A percentile compares a stretch with the other conserved stretches of the same genome.
phyloP scores from a whole-genome alignment of 2,113 vertebrate species.

The Cranoglanis bouderius region DNA sequence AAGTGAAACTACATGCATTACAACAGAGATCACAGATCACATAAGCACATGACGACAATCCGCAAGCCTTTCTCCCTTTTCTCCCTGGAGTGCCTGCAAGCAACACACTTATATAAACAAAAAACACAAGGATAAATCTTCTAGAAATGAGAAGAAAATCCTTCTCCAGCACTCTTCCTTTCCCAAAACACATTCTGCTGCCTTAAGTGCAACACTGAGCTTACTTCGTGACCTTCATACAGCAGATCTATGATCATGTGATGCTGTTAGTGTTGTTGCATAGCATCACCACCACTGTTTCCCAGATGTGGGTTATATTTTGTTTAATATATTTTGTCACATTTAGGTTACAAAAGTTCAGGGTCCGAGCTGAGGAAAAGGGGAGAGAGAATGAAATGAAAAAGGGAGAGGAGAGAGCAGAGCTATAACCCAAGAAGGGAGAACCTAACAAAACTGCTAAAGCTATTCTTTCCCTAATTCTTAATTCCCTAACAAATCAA shows the following conservation, averaged over 20 bases:
- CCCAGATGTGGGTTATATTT: not conserved
- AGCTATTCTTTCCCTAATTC: not conserved
- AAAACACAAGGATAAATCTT: not conserved
- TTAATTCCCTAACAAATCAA: not conserved
- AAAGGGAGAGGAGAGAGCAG: not conserved
- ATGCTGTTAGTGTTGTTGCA: not conserved
- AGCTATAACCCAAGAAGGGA: not conserved
- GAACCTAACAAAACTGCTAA: not conserved
- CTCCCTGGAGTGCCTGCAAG: slow-evolving; percentile 1
- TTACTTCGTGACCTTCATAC: not conserved
- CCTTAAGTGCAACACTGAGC: slow-evolving; percentile 10
- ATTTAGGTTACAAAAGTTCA: not conserved
- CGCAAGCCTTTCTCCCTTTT: not conserved
- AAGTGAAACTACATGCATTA: slow-evolving; percentile 38
- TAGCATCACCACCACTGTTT: not conserved
- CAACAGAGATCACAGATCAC: not conserved
- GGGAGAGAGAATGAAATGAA: not conserved
- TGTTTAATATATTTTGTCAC: not conserved
- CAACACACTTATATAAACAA: slow-evolving; percentile 20
- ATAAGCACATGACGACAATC: not conserved
- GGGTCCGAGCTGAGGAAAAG: not conserved
- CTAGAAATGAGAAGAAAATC: slow-evolving; percentile 1
- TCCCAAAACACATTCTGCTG: not conserved
- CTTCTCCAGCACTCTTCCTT: not conserved
- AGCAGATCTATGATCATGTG: slow-evolving; percentile 6